These are phyloP conservation scores for Anoplophora glabripennis DNA, from an alignment of 1,140 invertebrate species.

Conservation along the genomic window DNA sequence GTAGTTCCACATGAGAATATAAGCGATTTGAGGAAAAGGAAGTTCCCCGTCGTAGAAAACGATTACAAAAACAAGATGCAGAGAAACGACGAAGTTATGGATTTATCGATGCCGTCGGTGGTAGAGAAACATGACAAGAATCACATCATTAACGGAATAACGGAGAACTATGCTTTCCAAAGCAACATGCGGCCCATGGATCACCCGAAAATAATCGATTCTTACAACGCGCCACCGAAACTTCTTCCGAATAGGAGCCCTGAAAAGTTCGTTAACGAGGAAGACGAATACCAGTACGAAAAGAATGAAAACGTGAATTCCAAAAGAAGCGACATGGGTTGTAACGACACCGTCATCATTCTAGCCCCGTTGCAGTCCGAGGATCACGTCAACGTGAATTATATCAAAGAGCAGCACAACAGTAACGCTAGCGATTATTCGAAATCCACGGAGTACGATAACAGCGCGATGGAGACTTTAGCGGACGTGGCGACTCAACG, in stretches of 20 bases:
- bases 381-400: background rate
- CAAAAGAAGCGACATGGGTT: background rate
- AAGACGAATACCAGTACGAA: constrained; percentile 3
- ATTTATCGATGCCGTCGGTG: constrained; percentile 30
- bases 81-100: constrained; percentile 42
- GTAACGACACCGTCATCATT: constrained; percentile 6
- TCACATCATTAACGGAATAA: too few relatives aligned
- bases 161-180: too few relatives aligned
- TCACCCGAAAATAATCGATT: too few relatives aligned
- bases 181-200: too few relatives aligned
- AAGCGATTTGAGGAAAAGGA: constrained; percentile 34
- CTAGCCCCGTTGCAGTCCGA: constrained; percentile 4
- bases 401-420: constrained; percentile 12
- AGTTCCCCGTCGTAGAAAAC: constrained; percentile 23
- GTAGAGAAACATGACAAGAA: background rate
- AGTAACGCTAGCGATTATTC: constrained; percentile 18
- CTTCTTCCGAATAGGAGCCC: too few relatives aligned
- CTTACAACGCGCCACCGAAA: too few relatives aligned
- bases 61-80: constrained; percentile 27
- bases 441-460: constrained; percentile 41
- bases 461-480: constrained; percentile 50
- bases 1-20: constrained; percentile 17
- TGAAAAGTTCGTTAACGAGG: background rate
- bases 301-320: background rate
- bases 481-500: constrained; percentile 50